Percentiles rank a stretch among this genome's conserved stretches.
These are phyloP conservation scores for Blennius ocellaris DNA, from an alignment of 2,113 vertebrate species.

Conservation along the genomic window DNA sequence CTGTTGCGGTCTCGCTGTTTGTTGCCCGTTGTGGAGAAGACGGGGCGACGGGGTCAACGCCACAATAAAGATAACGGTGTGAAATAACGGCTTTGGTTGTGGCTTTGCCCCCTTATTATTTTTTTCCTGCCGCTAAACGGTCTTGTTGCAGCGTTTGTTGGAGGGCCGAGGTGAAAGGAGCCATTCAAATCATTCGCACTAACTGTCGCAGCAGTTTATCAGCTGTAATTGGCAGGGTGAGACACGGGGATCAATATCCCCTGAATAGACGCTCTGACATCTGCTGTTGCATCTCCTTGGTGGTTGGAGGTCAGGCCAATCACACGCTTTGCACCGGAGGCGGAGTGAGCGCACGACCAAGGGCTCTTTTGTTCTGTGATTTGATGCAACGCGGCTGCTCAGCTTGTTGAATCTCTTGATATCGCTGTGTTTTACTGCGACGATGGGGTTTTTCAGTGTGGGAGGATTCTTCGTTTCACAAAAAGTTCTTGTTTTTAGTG, in stretches of 20 bases:
- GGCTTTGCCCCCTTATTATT: conserved; percentile 6
- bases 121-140: neutral
- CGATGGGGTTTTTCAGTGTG: no score
- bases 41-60: neutral
- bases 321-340: conserved; percentile 26
- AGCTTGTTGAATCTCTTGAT: conserved; percentile 3
- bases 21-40: no score
- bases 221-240: conserved; percentile 63
- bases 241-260: conserved; percentile 61
- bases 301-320: conserved; percentile 40
- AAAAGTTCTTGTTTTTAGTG: no score
- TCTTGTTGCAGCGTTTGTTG: conserved; percentile 11
- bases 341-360: conserved; percentile 39
- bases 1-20: no score
- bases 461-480: no score
- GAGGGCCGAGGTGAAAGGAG: conserved; percentile 31
- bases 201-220: conserved; percentile 63
- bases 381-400: conserved; percentile 1
- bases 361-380: conserved; percentile 34
- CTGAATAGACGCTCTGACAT: conserved; percentile 63
- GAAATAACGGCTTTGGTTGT: neutral
- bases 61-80: neutral
- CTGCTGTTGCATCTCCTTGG: conserved; percentile 58
- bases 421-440: neutral
- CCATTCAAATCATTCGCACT: conserved; percentile 58